phyloP scores from a whole-genome alignment of 2,797 vertebrate genomes.

The Microcaecilia unicolor region DNA sequence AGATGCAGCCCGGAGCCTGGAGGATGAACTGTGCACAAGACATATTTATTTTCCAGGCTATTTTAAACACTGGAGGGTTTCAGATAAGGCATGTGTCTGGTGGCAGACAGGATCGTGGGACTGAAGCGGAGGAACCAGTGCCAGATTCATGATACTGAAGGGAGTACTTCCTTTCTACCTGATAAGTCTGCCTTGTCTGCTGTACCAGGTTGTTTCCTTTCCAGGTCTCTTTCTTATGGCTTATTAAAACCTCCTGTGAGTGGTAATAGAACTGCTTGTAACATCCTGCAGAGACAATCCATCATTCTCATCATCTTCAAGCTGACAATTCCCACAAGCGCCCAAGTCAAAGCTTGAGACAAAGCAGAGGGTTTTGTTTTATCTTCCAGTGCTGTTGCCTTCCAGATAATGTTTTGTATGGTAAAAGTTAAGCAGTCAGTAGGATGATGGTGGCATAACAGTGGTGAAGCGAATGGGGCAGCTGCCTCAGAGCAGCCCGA shows the following conservation, averaged over 20 bases:
- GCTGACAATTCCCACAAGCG: conserved; percentile 51
- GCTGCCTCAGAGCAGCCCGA: no score
- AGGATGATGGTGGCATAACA: no score
- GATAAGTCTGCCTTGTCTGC: conserved; percentile 52
- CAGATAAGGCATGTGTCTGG: conserved; percentile 45
- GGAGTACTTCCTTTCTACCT: conserved; percentile 56
- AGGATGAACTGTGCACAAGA: conserved; percentile 33
- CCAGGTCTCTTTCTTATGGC: conserved; percentile 39
- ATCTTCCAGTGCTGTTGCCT: no score
- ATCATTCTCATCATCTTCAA: conserved; percentile 46
- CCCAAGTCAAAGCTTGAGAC: conserved; percentile 46
- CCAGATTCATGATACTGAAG: conserved; percentile 48
- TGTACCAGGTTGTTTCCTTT: conserved; percentile 48
- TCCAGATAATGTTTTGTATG: no score
- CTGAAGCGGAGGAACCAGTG: conserved; percentile 31
- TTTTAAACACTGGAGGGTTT: conserved; percentile 52
- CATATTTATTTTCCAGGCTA: conserved; percentile 57
- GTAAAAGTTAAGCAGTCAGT: no score
- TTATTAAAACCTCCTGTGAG: conserved; percentile 53
- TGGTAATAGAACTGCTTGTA: conserved; percentile 39
- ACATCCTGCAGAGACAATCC: conserved; percentile 52
- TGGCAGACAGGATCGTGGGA: conserved; percentile 51
- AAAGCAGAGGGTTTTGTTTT: conserved; percentile 37
- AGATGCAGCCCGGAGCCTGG: conserved; percentile 48
- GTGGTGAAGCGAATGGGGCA: no score